A percentile compares a stretch with the other conserved stretches of the same genome.
Conservation (phyloP, 2,797 vertebrate species). For the Hippoglossus hippoglossus region DNA sequence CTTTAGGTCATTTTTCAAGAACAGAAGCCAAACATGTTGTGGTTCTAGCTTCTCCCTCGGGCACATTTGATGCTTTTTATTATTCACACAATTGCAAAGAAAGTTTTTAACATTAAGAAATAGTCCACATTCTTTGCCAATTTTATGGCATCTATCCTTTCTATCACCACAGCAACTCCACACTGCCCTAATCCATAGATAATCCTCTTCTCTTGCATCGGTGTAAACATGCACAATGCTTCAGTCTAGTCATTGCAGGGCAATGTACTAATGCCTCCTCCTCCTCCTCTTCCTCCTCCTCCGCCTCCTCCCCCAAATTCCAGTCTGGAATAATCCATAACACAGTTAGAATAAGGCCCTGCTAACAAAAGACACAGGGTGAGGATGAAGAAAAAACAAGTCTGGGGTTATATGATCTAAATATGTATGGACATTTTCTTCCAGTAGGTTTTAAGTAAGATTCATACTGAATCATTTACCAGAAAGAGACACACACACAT, state of each 20-base stretch:
- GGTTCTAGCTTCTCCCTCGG: too few species aligned
- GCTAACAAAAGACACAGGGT: constrained; percentile 48
- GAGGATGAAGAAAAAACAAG: constrained; percentile 10
- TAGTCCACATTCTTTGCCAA: neutral
- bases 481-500: too few species aligned
- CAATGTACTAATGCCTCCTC: constrained; percentile 54
- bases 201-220: constrained; percentile 69
- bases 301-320: constrained; percentile 55
- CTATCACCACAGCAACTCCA: constrained; percentile 45
- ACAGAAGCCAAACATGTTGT: too few species aligned
- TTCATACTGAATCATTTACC: neutral
- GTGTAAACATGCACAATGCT: constrained; percentile 74
- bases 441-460: constrained; percentile 3
- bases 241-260: constrained; percentile 50
- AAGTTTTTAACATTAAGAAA: neutral
- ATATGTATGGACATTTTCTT: constrained; percentile 1
- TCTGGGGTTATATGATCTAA: neutral
- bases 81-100: neutral
- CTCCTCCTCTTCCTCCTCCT: constrained; percentile 43
- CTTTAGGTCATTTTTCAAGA: too few species aligned
- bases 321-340: constrained; percentile 70
- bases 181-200: constrained; percentile 65
- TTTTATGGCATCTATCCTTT: constrained; percentile 18
- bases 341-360: constrained; percentile 57
- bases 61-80: neutral